Evolutionary conservation across 2,888 invertebrate genomes (phyloP).

Genomic region (Sinodicranocentrus sp.): DNA sequence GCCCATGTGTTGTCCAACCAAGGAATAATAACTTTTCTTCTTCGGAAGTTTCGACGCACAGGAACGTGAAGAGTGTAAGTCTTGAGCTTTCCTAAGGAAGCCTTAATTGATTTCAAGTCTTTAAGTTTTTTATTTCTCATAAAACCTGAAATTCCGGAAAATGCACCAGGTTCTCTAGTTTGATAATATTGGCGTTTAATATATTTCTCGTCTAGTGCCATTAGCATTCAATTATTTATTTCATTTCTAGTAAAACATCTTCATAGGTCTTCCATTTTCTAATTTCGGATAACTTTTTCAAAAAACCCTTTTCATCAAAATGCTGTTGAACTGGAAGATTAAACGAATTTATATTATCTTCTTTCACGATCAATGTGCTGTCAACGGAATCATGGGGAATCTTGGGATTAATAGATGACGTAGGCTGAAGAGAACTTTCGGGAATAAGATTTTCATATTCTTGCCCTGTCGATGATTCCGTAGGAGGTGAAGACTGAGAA

Average conservation of each 20-base stretch:
- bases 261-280: not conserved
- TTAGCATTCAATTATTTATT: not conserved
- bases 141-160: not conserved
- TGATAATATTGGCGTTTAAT: not conserved
- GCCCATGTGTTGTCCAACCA: slow-evolving; percentile 5
- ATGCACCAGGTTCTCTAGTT: slow-evolving; percentile 2
- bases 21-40: not conserved
- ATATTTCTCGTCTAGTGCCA: slow-evolving; percentile 6
- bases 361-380: not conserved
- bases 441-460: not conserved
- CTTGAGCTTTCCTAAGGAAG: not conserved
- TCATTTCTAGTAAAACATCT: not conserved
- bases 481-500: not conserved
- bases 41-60: not conserved
- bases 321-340: not conserved
- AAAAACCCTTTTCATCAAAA: not conserved
- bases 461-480: not conserved
- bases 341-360: too few relatives aligned
- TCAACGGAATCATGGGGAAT: not conserved
- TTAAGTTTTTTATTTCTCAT: slow-evolving; percentile 10
- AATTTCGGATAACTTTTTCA: not conserved
- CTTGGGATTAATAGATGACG: not conserved
- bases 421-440: not conserved
- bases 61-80: not conserved
- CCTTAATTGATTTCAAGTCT: not conserved